phyloP scores from a whole-genome alignment of 2,797 vertebrate genomes.

The Notolabrus celidotus region DNA sequence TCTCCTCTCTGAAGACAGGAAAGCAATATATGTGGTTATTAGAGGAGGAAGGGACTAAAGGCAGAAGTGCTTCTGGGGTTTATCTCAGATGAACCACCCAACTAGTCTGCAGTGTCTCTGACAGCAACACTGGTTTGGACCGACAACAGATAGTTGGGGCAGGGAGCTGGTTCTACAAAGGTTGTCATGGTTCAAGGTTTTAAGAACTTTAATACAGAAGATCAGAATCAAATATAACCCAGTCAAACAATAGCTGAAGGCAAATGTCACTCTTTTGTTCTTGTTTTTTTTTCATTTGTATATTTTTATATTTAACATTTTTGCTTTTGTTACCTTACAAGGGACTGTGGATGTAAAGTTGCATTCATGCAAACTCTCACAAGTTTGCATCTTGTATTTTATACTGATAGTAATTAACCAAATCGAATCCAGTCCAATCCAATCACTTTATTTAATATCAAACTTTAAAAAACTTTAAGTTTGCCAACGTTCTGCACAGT shows the following conservation, averaged over 20 bases:
- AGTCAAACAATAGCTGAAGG: no score
- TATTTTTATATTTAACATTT: no score
- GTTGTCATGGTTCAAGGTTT: neutral
- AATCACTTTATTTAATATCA: no score
- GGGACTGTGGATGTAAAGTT: no score
- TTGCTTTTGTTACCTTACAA: no score
- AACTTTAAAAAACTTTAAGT: no score
- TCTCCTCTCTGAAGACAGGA: constrained; percentile 26
- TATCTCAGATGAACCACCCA: constrained; percentile 56
- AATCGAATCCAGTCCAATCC: no score
- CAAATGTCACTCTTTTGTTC: neutral
- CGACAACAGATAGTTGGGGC: constrained; percentile 21
- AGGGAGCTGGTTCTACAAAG: constrained; percentile 7
- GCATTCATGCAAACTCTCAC: no score
- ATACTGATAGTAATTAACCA: no score
- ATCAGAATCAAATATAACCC: constrained; percentile 2
- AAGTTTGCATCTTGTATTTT: no score
- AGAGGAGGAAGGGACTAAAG: constrained; percentile 48
- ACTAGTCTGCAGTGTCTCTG: constrained; percentile 42
- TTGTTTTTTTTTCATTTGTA: no score
- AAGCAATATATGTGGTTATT: constrained; percentile 40
- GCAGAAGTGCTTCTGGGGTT: constrained; percentile 52
- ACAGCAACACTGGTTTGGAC: constrained; percentile 8
- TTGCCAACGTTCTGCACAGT: no score
- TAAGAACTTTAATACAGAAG: constrained; percentile 9